Evolutionary conservation across 2,113 vertebrate genomes (phyloP).

Genomic region (Fulmarus glacialis): DNA sequence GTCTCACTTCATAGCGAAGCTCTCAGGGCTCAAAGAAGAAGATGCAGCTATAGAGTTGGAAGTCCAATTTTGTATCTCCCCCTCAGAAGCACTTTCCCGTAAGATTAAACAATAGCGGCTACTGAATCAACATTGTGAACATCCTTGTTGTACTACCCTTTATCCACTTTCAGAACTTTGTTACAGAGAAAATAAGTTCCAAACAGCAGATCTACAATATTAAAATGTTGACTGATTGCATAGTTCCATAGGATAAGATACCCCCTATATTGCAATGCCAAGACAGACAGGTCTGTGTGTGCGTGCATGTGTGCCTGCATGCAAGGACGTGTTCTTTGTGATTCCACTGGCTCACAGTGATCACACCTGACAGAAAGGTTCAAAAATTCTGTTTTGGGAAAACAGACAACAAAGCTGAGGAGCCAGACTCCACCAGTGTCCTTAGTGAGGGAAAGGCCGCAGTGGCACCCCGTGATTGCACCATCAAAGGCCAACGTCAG

Average conservation of each 20-base stretch:
- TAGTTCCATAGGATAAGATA: background rate
- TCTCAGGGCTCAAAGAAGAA: background rate
- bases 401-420: background rate
- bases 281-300: too few species aligned
- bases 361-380: background rate
- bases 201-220: background rate
- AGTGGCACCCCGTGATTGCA: background rate
- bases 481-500: background rate
- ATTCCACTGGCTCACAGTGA: background rate
- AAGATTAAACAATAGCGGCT: background rate
- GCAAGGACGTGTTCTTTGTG: background rate
- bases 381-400: background rate
- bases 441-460: background rate
- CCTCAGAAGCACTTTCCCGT: background rate
- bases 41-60: background rate
- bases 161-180: background rate
- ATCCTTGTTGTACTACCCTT: background rate
- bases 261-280: background rate
- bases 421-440: background rate
- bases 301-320: too few species aligned
- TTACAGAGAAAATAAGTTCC: background rate
- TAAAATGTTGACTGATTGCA: background rate
- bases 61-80: background rate
- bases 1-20: background rate
- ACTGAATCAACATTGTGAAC: background rate